Evolutionary conservation across 2,888 invertebrate species (phyloP).

Genomic region (Sialis lutaria): DNA sequence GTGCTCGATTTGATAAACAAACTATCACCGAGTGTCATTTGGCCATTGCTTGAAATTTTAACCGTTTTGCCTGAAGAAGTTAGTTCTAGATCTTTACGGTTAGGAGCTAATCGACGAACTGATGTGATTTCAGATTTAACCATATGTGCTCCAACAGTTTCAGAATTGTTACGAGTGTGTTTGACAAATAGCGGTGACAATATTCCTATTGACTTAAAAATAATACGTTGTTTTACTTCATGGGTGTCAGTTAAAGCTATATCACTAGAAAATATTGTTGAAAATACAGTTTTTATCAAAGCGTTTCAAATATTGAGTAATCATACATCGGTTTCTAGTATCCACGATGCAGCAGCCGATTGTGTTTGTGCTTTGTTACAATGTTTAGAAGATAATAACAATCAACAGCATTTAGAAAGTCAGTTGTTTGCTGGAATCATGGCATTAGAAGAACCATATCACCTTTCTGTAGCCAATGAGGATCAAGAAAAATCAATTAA

Average conservation of each 20-base stretch:
- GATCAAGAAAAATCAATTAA: conserved; percentile 88
- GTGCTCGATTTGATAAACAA: conserved; percentile 66
- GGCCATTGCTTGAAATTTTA: conserved; percentile 79
- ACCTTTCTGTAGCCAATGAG: conserved; percentile 80
- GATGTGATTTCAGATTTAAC: conserved; percentile 69
- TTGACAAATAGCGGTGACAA: conserved; percentile 45
- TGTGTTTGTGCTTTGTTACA: conserved; percentile 75
- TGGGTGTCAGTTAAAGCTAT: conserved; percentile 80
- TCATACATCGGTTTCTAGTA: conserved; percentile 36
- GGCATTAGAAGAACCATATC: conserved; percentile 69
- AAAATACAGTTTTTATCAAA: conserved; percentile 53
- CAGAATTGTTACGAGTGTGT: conserved; percentile 64
- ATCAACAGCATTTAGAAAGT: conserved; percentile 54
- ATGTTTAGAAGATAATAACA: conserved; percentile 60
- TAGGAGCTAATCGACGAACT: conserved; percentile 82
- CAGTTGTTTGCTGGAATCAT: conserved; percentile 69
- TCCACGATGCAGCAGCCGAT: conserved; percentile 85
- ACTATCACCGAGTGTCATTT: conserved; percentile 52
- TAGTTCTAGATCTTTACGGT: conserved; percentile 55
- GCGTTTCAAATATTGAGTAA: conserved; percentile 51
- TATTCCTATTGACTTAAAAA: conserved; percentile 49
- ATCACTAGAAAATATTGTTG: conserved; percentile 52
- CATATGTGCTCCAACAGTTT: conserved; percentile 55
- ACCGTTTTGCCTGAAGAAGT: conserved; percentile 94
- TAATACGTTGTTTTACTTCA: conserved; percentile 74